Percentiles rank a stretch among this genome's conserved stretches.
phyloP scores from a whole-genome alignment of 1,140 invertebrate genomes.

The Meteorus sp. region DNA sequence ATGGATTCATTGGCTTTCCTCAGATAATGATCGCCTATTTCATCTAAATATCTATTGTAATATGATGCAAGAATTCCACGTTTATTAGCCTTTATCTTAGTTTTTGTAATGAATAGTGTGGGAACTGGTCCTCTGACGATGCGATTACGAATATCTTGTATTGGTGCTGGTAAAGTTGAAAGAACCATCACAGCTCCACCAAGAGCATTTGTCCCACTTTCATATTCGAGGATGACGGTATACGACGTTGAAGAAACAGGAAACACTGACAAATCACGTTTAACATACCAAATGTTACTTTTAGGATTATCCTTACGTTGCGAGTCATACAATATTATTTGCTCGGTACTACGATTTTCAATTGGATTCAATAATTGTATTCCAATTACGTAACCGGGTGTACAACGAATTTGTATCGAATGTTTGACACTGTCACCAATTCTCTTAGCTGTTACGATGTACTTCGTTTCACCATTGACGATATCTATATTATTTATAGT shows the following conservation, averaged over 20 bases:
- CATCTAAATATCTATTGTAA: slow-evolving; percentile 86
- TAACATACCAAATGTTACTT: slow-evolving; percentile 74
- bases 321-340: slow-evolving; percentile 77
- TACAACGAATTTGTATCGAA: slow-evolving; percentile 57
- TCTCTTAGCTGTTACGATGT: slow-evolving; percentile 72
- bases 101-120: slow-evolving; percentile 69
- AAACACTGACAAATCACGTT: slow-evolving; percentile 81
- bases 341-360: slow-evolving; percentile 82
- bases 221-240: slow-evolving; percentile 79
- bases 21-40: slow-evolving; percentile 81
- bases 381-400: slow-evolving; percentile 76
- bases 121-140: slow-evolving; percentile 78
- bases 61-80: slow-evolving; percentile 82
- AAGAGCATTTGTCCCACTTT: slow-evolving; percentile 74
- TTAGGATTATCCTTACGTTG: slow-evolving; percentile 62
- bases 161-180: slow-evolving; percentile 72
- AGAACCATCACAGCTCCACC: slow-evolving; percentile 83
- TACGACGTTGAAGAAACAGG: slow-evolving; percentile 85
- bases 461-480: slow-evolving; percentile 73
- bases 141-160: slow-evolving; percentile 66
- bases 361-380: slow-evolving; percentile 86
- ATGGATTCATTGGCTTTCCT: slow-evolving; percentile 87
- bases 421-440: slow-evolving; percentile 45
- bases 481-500: slow-evolving; percentile 66
- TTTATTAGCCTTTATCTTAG: slow-evolving; percentile 78